Base-by-base conservation (phyloP, 2,797 vertebrate genomes). In the Mus minutoides region DNA sequence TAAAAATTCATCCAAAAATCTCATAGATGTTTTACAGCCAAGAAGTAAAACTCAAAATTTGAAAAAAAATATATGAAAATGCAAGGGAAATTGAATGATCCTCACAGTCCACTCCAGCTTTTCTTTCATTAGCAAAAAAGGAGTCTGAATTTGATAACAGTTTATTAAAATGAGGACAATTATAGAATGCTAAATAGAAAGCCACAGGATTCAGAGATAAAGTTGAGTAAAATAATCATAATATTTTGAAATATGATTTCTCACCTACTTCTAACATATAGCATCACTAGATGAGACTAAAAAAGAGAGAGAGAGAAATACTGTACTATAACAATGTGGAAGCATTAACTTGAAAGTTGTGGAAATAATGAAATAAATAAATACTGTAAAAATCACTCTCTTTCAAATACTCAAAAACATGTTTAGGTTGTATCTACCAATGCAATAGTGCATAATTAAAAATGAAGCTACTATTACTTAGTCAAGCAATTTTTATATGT, bases 141-240 rank as follows among this genome's bases (percentile, higher is more conserved):
- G 9, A 52, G 64, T 4, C 2, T 89, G 69, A 92, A 21, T 52
- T 85, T 92, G 77, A 8, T 46, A 92, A 24, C 56, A 76, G 75
- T 82, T 93, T 17, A 31, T 9, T 96, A 40, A 84, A 87, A 90
- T 95, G 3, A 2, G 76, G 19, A 71, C 77, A 83, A 89, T 26
- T 60, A 6, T 2, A 60, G 37, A 22, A 75, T 60, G 14, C 12
- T 52, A 6, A 85, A 29, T 22, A 67, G 5, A 85, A 21, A 82
- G 88, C 4, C 24, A 6, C 73, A 21, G 2, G 5, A 85, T 0
- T 22, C 13, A 62, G 7, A 86, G 69, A 77, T 69, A 2, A 21
- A 92, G 69, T 9, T 52, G 88, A 60, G 9, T 40, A 85, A 85
- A 88, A 80, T 24, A 90, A 40, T 1, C 6, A 73, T 31, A 92